Conservation (phyloP, 1,140 invertebrate species). For the Schlechtendalia chinensis region DNA sequence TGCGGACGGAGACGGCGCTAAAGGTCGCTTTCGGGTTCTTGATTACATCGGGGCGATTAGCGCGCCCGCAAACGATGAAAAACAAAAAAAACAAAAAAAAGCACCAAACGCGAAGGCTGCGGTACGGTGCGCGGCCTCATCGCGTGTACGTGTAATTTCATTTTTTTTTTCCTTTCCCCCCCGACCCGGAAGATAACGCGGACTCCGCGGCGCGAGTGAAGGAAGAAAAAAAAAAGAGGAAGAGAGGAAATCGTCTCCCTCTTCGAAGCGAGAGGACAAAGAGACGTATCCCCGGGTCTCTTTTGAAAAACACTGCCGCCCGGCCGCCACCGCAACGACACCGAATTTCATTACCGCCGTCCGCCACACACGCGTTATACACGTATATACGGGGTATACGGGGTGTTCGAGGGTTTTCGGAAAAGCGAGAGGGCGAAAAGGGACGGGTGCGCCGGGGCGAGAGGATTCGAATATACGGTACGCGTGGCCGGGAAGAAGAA, state of each 20-base stretch:
- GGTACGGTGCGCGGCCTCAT: no score
- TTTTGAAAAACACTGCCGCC: neutral
- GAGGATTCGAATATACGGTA: neutral
- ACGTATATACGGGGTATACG: neutral
- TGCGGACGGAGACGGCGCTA: neutral
- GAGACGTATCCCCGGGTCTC: no score
- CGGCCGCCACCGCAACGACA: conserved; percentile 12
- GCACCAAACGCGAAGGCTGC: no score
- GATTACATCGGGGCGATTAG: conserved; percentile 43
- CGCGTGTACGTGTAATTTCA: neutral
- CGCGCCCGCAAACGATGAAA: neutral
- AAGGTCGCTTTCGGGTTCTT: conserved; percentile 41
- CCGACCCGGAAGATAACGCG: neutral
- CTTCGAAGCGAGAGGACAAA: no score
- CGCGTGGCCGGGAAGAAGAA: neutral
- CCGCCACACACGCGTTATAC: neutral
- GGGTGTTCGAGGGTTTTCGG: neutral
- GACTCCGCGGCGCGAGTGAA: no score
- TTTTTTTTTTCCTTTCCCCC: conserved; percentile 10
- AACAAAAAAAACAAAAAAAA: no score
- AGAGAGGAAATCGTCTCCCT: neutral
- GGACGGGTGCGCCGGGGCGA: neutral
- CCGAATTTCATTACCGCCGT: conserved; percentile 41
- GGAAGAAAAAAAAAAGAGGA: neutral
- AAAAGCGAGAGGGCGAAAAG: conserved; percentile 1